Evolutionary conservation across 2,888 invertebrate species (phyloP), one percentile per base, ranked within the genome.

Genomic region (Sinhomidia bicolor): DNA sequence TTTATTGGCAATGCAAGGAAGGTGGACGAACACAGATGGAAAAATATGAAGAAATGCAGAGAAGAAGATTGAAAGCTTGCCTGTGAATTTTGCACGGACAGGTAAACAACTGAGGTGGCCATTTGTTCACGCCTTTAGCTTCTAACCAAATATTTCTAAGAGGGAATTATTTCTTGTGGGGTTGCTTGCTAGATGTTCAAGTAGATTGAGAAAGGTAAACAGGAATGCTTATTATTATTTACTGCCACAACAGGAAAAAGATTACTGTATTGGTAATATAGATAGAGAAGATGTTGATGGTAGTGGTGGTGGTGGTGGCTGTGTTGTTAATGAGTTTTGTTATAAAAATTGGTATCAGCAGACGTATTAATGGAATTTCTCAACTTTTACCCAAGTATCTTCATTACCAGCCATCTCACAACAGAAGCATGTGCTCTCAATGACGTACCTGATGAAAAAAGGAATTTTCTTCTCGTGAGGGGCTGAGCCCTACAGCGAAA

Each of bases 261-360:
- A 78, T 78, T 57, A 51, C 74, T 71, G 26, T 71, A 57, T 57
- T 57, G 57, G 54, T 17, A 54, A 57, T 57, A 36, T 29, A 78
- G 54, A 78, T 44, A 44, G 44, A 44, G 7, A 71, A 17, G 41
- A 68, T 41, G 20, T 10, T 17, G 44, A 71, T 47, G 41, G 44
- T 44, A 29, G 20, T 47, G n/a, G n/a, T n/a, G n/a, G n/a, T 2
- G 78, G 17, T 57, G 57, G 54, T 57, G 57, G 78, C 32, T 54
- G 78, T n/a, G 17, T 36, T 29, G 54, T 78, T 78, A 78, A 78
- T 78, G 78, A 78, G 78, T 78, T 57, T 78, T 78, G 78, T 78
- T 78, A 36, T 78, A 78, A 78, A 78, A 78, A 78, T 54, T 32
- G 57, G 54, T 78, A 78, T 78, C 54, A 78, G 78, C 57, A 78